Evolutionary conservation across 2,888 invertebrate genomes (phyloP).

Genomic region (Nymphalis polychloros): DNA sequence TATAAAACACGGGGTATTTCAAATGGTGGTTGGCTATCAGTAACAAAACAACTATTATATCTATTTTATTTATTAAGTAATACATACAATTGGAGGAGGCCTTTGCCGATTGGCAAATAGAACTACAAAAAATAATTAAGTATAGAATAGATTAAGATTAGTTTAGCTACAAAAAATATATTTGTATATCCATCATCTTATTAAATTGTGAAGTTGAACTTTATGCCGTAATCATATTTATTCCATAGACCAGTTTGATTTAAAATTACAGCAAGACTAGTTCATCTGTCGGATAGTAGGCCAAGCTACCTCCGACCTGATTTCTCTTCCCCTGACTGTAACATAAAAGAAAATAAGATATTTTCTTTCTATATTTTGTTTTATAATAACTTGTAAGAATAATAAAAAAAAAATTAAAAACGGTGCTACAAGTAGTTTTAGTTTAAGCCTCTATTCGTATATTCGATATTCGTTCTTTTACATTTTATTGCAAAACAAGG

Average conservation of each 20-base stretch:
- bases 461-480: too few relatives aligned
- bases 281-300: constrained; percentile 30
- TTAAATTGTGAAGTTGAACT: neutral
- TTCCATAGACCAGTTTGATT: constrained; percentile 12
- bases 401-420: too few relatives aligned
- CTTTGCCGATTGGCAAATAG: too few relatives aligned
- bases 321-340: constrained; percentile 47
- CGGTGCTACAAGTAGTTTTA: too few relatives aligned
- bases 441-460: too few relatives aligned
- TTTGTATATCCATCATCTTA: too few relatives aligned
- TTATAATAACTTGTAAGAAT: neutral
- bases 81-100: too few relatives aligned
- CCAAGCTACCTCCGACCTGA: constrained; percentile 40
- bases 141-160: too few relatives aligned
- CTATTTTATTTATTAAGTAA: neutral
- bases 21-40: neutral
- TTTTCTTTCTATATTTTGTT: neutral
- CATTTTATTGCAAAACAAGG: too few relatives aligned
- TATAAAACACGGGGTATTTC: too few relatives aligned
- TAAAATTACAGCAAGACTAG: constrained; percentile 12
- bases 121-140: too few relatives aligned
- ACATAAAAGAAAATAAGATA: constrained; percentile 40
- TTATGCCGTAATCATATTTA: neutral
- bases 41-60: neutral
- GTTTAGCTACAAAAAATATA: too few relatives aligned